Conservation (phyloP, 2,797 vertebrate genomes). For the Poecilia picta region DNA sequence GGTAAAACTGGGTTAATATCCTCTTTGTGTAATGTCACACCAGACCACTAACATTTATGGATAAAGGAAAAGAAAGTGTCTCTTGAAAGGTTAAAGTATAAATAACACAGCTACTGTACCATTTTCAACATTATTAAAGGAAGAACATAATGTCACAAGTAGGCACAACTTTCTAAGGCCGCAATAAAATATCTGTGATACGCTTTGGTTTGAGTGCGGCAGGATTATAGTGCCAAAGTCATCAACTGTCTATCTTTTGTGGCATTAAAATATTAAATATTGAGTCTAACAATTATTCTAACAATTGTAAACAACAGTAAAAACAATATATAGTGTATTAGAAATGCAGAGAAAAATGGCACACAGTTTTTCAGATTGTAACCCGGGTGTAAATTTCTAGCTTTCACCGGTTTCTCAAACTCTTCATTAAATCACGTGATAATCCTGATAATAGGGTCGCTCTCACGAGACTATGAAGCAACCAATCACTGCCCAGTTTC, state of each 20-base stretch:
- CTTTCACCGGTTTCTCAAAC: too few relatives aligned
- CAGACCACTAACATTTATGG: conserved; percentile 15
- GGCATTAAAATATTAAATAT: neutral
- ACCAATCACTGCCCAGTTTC: too few relatives aligned
- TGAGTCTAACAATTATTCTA: neutral
- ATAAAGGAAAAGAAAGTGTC: neutral
- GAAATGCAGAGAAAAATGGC: neutral
- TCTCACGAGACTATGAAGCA: too few relatives aligned
- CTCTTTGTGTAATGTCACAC: conserved; percentile 40
- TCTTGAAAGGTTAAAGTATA: conserved; percentile 4
- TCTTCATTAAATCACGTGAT: too few relatives aligned
- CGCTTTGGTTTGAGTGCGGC: neutral
- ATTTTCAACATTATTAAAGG: conserved; percentile 2
- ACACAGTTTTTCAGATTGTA: too few relatives aligned
- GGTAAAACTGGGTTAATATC: conserved; percentile 23
- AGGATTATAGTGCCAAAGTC: neutral
- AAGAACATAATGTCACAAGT: neutral
- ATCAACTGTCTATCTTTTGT: neutral
- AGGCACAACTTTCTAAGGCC: neutral
- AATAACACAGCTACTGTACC: neutral
- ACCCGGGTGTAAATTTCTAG: too few relatives aligned
- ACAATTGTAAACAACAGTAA: neutral
- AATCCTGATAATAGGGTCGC: too few relatives aligned
- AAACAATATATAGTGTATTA: neutral
- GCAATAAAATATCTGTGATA: neutral